These are phyloP conservation scores for Margarornis squamiger DNA, from an alignment of 2,797 vertebrate genomes.

Conservation along the genomic window DNA sequence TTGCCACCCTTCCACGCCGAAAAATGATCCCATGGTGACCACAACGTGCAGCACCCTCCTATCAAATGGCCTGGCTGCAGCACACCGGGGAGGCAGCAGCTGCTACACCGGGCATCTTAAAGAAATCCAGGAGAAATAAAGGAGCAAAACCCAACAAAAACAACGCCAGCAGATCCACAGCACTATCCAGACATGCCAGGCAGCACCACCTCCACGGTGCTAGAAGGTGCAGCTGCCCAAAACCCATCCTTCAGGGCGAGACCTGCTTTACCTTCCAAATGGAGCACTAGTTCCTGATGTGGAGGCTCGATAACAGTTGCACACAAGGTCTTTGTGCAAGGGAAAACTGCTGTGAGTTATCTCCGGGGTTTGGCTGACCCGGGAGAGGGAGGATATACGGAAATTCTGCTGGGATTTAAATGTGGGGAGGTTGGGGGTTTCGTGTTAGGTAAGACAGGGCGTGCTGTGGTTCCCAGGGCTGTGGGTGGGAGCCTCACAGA, in stretches of 20 bases:
- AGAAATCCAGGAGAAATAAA: background rate
- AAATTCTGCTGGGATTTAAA: background rate
- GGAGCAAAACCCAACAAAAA: background rate
- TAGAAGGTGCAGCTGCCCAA: background rate
- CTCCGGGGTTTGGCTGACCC: background rate
- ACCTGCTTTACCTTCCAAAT: slow-evolving; percentile 26
- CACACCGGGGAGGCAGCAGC: background rate
- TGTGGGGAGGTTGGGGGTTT: background rate
- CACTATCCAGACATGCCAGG: fast-evolving
- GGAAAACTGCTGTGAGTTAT: background rate
- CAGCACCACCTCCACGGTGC: background rate
- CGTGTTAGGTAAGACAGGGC: background rate
- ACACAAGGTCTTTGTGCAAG: background rate
- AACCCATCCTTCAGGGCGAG: background rate
- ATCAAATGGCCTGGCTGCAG: background rate
- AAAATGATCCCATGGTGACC: background rate
- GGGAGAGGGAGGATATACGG: background rate
- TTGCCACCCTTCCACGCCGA: background rate
- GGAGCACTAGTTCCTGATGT: background rate
- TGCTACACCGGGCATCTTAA: background rate
- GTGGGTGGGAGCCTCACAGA: background rate
- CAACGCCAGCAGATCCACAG: fast-evolving
- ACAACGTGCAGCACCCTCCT: fast-evolving
- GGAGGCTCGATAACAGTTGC: background rate
- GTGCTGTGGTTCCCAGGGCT: background rate